phyloP scores from a whole-genome alignment of 2,113 vertebrate species.

The Thamnaconus septentrionalis region DNA sequence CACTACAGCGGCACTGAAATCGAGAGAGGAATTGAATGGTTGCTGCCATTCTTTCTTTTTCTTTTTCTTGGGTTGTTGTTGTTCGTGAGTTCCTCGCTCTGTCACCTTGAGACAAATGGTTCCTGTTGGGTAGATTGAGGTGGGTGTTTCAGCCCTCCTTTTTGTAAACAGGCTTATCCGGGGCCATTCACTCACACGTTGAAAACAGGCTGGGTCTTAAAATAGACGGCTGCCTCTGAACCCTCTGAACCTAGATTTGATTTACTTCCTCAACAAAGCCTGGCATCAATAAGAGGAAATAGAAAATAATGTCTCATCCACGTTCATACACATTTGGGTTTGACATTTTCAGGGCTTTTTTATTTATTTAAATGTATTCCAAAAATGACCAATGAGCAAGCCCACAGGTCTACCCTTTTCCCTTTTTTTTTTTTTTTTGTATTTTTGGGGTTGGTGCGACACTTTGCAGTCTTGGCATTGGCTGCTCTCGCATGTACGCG shows the following conservation, averaged over 20 bases:
- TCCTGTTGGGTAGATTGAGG: constrained; percentile 12
- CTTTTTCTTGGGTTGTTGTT: neutral
- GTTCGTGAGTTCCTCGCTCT: constrained; percentile 13
- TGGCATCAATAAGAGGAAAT: neutral
- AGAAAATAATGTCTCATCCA: neutral
- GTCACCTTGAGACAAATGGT: constrained; percentile 35
- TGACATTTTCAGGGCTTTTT: too few species aligned
- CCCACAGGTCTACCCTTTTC: neutral
- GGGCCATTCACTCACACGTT: neutral
- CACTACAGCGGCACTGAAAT: constrained; percentile 23
- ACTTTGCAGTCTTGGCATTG: constrained; percentile 16
- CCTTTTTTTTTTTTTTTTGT: neutral
- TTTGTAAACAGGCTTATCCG: neutral
- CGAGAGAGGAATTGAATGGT: constrained; percentile 19
- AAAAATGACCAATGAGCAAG: too few species aligned
- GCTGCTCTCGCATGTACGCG: constrained; percentile 1
- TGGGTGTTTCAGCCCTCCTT: neutral
- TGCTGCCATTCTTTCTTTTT: constrained; percentile 17
- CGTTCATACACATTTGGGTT: neutral
- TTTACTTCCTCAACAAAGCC: neutral
- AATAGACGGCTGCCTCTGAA: constrained; percentile 4
- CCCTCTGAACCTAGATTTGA: constrained; percentile 8
- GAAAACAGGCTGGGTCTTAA: constrained; percentile 4
- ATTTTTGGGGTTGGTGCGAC: neutral
- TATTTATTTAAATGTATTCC: too few species aligned